These are phyloP conservation scores for Coilia nasus DNA, from an alignment of 2,797 vertebrate genomes.

Conservation along the genomic window DNA sequence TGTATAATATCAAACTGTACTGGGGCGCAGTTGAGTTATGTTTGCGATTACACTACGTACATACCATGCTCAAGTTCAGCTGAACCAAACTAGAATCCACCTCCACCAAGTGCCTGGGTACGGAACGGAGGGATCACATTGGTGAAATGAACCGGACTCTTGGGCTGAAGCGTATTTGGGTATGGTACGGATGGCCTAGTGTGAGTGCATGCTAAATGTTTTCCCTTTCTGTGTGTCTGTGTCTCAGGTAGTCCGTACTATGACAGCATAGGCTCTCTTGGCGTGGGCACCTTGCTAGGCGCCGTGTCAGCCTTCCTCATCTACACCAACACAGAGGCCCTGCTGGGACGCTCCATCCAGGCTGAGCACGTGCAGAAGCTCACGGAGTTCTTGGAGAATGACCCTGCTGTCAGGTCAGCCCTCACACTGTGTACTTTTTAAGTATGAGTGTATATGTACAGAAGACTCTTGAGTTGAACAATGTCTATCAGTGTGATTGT, in stretches of 20 bases:
- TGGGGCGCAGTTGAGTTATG: no score
- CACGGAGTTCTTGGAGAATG: slow-evolving; percentile 94
- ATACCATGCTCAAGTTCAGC: no score
- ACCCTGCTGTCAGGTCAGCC: slow-evolving; percentile 91
- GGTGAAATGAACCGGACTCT: no score
- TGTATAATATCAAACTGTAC: no score
- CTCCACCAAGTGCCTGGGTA: neutral
- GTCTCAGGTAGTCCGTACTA: slow-evolving; percentile 87
- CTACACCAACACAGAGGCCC: slow-evolving; percentile 96
- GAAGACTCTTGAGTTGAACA: no score
- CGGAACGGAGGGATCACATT: no score
- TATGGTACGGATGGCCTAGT: no score
- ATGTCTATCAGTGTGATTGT: neutral
- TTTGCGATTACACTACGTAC: no score
- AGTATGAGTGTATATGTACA: neutral
- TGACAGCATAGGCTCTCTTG: slow-evolving; percentile 93
- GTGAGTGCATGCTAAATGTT: no score
- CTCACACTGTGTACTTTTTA: neutral
- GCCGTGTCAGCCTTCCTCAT: slow-evolving; percentile 94
- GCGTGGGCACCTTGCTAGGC: slow-evolving; percentile 91
- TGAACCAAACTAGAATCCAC: no score
- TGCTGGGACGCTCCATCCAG: slow-evolving; percentile 93
- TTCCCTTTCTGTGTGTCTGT: neutral
- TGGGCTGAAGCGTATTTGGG: no score
- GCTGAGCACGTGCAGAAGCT: slow-evolving; percentile 92